A percentile compares a stretch with the other conserved stretches of the same genome.
Conservation (phyloP, 2,888 invertebrate species). For the Cosmopolites sordidus region DNA sequence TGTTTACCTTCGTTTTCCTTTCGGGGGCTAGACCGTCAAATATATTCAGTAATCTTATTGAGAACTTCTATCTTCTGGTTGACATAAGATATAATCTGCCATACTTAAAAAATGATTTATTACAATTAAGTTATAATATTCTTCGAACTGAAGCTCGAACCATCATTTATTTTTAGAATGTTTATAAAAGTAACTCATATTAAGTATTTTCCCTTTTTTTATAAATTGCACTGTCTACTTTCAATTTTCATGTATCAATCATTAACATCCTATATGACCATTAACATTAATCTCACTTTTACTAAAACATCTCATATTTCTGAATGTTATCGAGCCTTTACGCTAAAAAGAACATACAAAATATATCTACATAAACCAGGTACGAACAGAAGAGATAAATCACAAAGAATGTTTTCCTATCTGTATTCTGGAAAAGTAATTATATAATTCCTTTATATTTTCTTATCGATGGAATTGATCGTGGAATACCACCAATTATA, state of each 20-base stretch:
- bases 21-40: too few relatives aligned
- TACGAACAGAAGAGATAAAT: slow-evolving; percentile 12
- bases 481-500: slow-evolving; percentile 17
- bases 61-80: too few relatives aligned
- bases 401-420: slow-evolving; percentile 13
- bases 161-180: too few relatives aligned
- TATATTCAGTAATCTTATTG: too few relatives aligned
- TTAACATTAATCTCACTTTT: neutral
- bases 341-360: neutral
- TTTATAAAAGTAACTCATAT: too few relatives aligned
- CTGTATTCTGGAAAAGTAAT: slow-evolving; percentile 15
- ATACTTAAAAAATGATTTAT: too few relatives aligned
- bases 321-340: neutral
- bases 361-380: neutral
- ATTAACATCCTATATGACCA: neutral
- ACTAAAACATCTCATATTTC: neutral
- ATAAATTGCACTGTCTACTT: neutral
- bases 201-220: too few relatives aligned
- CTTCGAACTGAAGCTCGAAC: too few relatives aligned
- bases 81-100: too few relatives aligned
- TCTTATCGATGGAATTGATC: slow-evolving; percentile 19
- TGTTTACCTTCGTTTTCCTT: too few relatives aligned
- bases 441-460: slow-evolving; percentile 18
- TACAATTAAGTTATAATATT: too few relatives aligned
- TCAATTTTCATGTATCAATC: neutral